Conservation (phyloP, 2,888 invertebrate genomes). For the Flabesymbios commensalis region DNA sequence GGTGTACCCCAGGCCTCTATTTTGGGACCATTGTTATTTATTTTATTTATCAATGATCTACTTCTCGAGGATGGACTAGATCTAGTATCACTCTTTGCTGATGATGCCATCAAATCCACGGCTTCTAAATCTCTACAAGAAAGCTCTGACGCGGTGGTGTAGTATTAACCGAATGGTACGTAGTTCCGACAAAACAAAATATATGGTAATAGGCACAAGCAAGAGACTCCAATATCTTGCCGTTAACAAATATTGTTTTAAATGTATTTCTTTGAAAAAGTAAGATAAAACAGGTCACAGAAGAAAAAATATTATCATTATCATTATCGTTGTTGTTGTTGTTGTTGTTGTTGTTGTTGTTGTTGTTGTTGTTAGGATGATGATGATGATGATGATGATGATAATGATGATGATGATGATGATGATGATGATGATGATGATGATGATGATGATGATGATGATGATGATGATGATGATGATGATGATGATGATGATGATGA, state of each 20-base stretch:
- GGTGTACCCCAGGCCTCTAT: too few species aligned
- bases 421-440: conserved; percentile 3
- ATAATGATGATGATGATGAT: neutral
- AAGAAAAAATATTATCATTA: neutral
- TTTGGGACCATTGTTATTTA: too few species aligned
- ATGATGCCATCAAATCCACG: too few species aligned
- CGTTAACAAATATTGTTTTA: neutral
- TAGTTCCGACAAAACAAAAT: too few species aligned
- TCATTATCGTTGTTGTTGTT: neutral
- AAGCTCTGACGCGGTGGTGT: too few species aligned
- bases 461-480: conserved; percentile 18
- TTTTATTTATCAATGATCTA: too few species aligned
- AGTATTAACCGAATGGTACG: conserved; percentile 12
- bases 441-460: neutral
- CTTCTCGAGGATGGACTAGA: too few species aligned
- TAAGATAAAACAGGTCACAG: too few species aligned
- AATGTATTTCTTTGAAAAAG: neutral
- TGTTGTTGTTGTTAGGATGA: too few species aligned
- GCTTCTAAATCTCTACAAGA: too few species aligned
- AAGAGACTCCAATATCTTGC: too few species aligned
- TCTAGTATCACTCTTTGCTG: too few species aligned
- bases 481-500: conserved; percentile 10
- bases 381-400: neutral
- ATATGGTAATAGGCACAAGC: neutral
- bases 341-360: neutral